Evolutionary conservation across 2,113 vertebrate species (phyloP), one percentile per base, ranked within the genome.

Genomic region (Urocitellus parryii): DNA sequence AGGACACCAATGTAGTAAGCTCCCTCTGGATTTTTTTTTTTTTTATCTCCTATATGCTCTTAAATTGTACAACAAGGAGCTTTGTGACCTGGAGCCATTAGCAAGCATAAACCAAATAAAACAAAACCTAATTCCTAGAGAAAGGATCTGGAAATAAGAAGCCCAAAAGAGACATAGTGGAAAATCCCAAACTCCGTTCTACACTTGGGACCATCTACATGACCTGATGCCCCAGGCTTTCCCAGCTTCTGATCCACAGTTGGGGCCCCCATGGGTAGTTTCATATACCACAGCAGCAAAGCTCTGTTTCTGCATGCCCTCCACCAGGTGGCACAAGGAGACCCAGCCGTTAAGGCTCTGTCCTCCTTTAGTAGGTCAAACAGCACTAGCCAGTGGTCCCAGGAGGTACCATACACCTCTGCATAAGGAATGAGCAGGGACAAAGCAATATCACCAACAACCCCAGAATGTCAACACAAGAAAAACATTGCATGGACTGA

Each of bases 41-140:
- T 73, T 53, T 73, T 32, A 58, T 72, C 2, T 56, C 45, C 25
- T 73, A 2, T 13, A 20, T 37, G 18, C 25, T 29, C 24, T 72
- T 56, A 2, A 14, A 58, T 10, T 58, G 25, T 0, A 2, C 25
- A 39, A 17, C 17, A 39, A 73, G 48, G 20, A 32, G 3, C 1
- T 32, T 1, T 51, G 10, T 81, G n/a, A 61, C 27, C 63, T 34
- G 18, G 17, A 84, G 8, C 39, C 27, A 65, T 32, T 42, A 42
- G 42, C 17, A 63, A 20, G 32, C 78, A 80, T 58, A 56, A 12
- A 12, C 37, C 18, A 67, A 48, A 34, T 22, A 61, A 45, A 45
- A 67, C 6, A 63, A 45, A 65, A 78, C 56, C 39, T 68, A 20
- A n/a, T 68, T 45, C 11, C 18, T 67, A 3, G 29, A n/a, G 42